Evolutionary conservation across 2,888 invertebrate genomes (phyloP), one percentile per base, ranked within the genome.

Genomic region (Luperina testacea): DNA sequence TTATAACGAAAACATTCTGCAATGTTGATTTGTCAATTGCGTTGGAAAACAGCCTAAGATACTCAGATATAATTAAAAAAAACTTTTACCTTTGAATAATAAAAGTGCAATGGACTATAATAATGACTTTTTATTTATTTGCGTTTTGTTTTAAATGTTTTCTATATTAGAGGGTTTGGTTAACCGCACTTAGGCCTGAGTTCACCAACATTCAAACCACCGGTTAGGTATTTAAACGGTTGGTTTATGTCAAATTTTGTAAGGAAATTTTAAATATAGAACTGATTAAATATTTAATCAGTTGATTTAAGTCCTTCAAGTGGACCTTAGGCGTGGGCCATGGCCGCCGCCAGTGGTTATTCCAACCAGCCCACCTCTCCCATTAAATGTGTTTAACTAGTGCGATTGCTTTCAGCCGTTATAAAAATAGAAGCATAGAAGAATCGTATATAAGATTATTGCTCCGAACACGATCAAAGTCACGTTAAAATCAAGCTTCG

Each of bases 1-100:
- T 71, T 76, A n/a, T 65, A 83, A 76, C 32, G 13, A 69, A 76
- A 75, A 68, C 45, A 77, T 64, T 51, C 32, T 20, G 24, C 70
- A 72, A 77, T 64, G n/a, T 69, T 70, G 53, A 75, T 75, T 68
- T 64, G 72, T 81, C 76, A 72, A 64, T 67, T 75, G 87, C 74
- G 85, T 88, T 88, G 78, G 75, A 88, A 83, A 85, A 68, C 87
- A 88, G 87, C 79, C 83, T 90, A 89, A 84, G 90, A 92, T 91
- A 91, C 91, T 91, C 90, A 91, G 85, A 83, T 83, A 80, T 79
- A 84, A 85, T 85, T 70, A 86, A 81, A 82, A 82, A 81, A 84
- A 85, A 73, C 73, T 63, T 81, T 83, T 86, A 86, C 82, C 57
- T 83, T 83, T 89, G 68, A 82, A 88, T 87, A 90, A 84, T 90